Conservation (phyloP, 1,140 invertebrate species). For the Drosophila lacertosa region DNA sequence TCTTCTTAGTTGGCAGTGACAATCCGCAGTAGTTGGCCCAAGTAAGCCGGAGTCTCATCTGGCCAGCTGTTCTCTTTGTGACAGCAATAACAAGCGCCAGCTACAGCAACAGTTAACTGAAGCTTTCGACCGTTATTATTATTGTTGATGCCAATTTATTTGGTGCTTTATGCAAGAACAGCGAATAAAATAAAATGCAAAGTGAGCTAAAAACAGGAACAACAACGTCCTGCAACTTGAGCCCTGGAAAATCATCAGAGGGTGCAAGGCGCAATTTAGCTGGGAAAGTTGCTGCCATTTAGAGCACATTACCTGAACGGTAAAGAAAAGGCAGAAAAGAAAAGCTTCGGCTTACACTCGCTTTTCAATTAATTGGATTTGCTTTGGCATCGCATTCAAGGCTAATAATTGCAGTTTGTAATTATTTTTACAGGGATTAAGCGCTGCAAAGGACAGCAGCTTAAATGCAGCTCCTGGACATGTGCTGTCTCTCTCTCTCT, state of each 20-base stretch:
- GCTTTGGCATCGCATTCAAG: constrained; percentile 53
- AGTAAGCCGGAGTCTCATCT: constrained; percentile 42
- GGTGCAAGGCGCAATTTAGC: constrained; percentile 38
- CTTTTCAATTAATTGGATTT: constrained; percentile 82
- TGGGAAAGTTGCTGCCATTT: constrained; percentile 44
- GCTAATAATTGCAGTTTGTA: constrained; percentile 82
- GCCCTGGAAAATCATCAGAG: constrained; percentile 21
- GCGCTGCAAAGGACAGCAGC: constrained; percentile 36
- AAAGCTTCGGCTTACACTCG: constrained; percentile 76
- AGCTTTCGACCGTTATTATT: constrained; percentile 58
- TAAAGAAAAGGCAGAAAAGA: constrained; percentile 26
- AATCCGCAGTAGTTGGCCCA: constrained; percentile 41
- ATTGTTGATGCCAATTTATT: constrained; percentile 68
- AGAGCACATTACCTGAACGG: constrained; percentile 53
- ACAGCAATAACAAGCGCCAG: constrained; percentile 15
- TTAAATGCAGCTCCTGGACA: constrained; percentile 25
- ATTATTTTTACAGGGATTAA: constrained; percentile 70
- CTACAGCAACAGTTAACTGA: constrained; percentile 1
- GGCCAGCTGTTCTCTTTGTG: constrained; percentile 19
- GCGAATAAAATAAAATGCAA: constrained; percentile 22
- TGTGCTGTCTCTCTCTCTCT: background rate
- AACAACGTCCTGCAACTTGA: constrained; percentile 3
- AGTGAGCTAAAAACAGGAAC: constrained; percentile 1
- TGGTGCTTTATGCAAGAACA: constrained; percentile 39
- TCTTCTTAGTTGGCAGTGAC: constrained; percentile 9